A percentile compares a stretch with the other conserved stretches of the same genome.
Evolutionary conservation across 2,113 vertebrate genomes (phyloP).

Genomic region (Seriola aureovittata): DNA sequence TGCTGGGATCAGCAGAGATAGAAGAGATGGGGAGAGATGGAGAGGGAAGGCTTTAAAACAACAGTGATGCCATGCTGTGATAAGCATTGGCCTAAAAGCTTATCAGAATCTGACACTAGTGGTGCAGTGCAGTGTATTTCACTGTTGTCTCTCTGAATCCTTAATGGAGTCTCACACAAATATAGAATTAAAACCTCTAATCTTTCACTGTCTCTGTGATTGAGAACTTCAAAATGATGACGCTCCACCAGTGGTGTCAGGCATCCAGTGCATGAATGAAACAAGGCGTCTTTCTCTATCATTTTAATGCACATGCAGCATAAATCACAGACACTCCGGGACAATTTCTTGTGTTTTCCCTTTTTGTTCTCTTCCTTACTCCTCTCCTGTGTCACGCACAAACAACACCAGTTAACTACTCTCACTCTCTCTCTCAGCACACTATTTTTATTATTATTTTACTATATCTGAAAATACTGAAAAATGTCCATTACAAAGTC

Average conservation of each 20-base stretch:
- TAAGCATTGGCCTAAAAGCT: slow-evolving; percentile 46
- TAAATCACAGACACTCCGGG: neutral
- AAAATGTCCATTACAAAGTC: neutral
- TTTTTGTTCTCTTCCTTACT: neutral
- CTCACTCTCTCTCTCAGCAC: neutral
- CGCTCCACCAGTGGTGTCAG: neutral
- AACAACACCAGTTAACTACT: neutral
- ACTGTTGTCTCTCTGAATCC: neutral
- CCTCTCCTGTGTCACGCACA: neutral
- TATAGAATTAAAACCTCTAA: slow-evolving; percentile 11
- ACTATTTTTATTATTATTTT: neutral
- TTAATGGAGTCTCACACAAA: neutral
- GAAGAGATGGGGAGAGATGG: neutral
- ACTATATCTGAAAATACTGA: neutral
- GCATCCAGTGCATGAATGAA: slow-evolving; percentile 14
- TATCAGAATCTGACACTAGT: slow-evolving; percentile 26
- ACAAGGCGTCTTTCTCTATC: neutral
- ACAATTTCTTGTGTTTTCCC: neutral
- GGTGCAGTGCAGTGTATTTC: neutral
- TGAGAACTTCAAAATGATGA: slow-evolving; percentile 19
- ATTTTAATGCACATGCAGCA: neutral
- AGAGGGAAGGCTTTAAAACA: slow-evolving; percentile 43
- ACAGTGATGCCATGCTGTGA: slow-evolving; percentile 57
- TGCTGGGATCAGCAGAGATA: slow-evolving; percentile 47
- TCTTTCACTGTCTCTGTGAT: neutral